Evolutionary conservation across 2,113 vertebrate genomes (phyloP), one percentile per base, ranked within the genome.

Genomic region (Neolamprologus devosi): DNA sequence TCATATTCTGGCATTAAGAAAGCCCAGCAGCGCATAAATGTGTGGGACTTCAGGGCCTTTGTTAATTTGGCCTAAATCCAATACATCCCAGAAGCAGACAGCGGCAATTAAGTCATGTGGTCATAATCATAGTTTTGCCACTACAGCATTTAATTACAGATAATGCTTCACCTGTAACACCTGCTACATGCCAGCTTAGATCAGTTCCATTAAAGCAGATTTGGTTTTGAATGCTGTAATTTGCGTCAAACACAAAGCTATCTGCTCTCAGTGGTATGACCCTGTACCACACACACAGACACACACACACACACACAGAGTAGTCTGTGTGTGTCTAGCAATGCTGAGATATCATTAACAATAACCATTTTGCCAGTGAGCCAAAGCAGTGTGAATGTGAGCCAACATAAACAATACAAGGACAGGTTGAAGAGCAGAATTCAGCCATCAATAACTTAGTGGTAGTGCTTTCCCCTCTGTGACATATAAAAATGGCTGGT

Each of bases 261-360:
- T 49, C 19, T 88, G 86, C 84, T 84, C 82, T 87, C 83, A 73
- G 21, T 37, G 80, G 80, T 78, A 89, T 81, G 80, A 90, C 47
- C 40, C 79, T 63, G 83, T 28, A 60, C 35, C 23, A 28, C 54
- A 28, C 23, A 28, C 54, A 28, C 17, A 49, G 5, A 23, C n/a
- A 55, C 2, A 53, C 49, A 26, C 49, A n/a, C 3, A 26, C 13
- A 21, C 47, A 5, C 23, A 70, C 37, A 70, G 13, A 11, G 17
- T n/a, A 35, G 9, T 47, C 40, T 75, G 23, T 75, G 68, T 28
- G 68, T 28, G 68, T 75, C 68, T 47, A 47, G 68, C 9, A 75
- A 75, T 75, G 42, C 23, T 75, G 70, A 49, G 40, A 49, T 75
- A 75, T 75, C 23, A 12, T 49, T 75, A 75, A 49, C 23, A 75